These are phyloP conservation scores for Montipora foliosa DNA, from an alignment of 64 coral and sea anemone genomes.

Conservation along the genomic window DNA sequence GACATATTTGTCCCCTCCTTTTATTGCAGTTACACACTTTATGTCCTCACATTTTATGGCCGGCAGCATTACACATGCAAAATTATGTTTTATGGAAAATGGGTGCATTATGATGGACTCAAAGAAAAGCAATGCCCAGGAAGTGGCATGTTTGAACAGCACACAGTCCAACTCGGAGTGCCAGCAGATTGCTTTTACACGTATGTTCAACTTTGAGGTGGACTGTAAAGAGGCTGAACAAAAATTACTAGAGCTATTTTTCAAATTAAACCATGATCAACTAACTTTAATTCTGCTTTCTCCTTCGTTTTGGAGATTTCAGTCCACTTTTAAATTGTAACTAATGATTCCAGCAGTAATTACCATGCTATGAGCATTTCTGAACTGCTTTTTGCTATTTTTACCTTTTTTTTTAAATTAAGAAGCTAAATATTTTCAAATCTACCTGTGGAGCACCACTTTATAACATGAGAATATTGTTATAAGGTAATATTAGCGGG, in stretches of 20 bases:
- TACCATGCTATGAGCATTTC: slow-evolving; percentile 60
- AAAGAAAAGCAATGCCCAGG: no score
- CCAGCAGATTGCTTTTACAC: background rate
- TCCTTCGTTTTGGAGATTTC: no score
- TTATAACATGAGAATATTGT: slow-evolving; percentile 5
- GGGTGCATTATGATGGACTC: no score
- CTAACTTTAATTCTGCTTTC: no score
- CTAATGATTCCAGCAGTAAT: slow-evolving; percentile 49
- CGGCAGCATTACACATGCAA: no score
- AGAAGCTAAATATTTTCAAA: slow-evolving; percentile 55
- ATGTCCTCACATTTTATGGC: no score
- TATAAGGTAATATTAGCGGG: background rate
- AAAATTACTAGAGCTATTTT: no score
- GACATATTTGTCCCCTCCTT: no score
- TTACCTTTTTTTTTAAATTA: slow-evolving; percentile 23
- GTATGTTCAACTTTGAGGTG: background rate
- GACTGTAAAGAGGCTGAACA: no score
- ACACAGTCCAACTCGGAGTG: background rate
- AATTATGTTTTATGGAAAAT: no score
- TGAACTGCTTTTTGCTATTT: slow-evolving; percentile 63
- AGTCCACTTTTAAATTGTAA: slow-evolving; percentile 29
- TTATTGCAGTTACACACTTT: no score
- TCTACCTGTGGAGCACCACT: background rate
- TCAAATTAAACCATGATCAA: no score
- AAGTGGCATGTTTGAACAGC: background rate